Evolutionary conservation across 1,140 invertebrate species (phyloP), one percentile per base, ranked within the genome.

Genomic region (Diorhabda carinulata): DNA sequence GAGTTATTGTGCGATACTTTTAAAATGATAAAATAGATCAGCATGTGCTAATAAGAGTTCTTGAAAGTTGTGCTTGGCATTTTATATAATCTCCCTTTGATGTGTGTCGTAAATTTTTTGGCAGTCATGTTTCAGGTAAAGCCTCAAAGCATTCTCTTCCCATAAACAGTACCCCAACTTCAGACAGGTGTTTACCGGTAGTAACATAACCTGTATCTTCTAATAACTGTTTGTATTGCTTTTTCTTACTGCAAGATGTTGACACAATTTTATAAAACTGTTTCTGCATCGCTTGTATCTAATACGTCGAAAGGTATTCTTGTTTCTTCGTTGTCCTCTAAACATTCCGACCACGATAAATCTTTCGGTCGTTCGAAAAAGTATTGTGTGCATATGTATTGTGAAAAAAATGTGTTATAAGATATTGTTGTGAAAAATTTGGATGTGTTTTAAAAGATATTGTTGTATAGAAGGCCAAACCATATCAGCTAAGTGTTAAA

Each of bases 141-240:
- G 92, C 91, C 81, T 96, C 95, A 81, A 95, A 98, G 78, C 96
- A 97, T 80, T 98, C 95, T 43, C 96, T 87, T 0, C 96, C 96
- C 89, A 97, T 93, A 79, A 98, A 96, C 56, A 97, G 85, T 5
- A 98, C 94, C 72, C 94, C 86, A 45, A 98, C 93, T 83, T 99
- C 96, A 3, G 91, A 90, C 66, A 98, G 83, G 74, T 91, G 89
- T 83, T 98, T 97, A 4, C 96, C 97, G 6, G 96, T 95, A 8
- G 92, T 93, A 25, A 98, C 94, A 80, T 96, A 97, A 0, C 94
- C 93, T 3, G 95, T 97, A 81, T 98, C 95, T 80, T 97, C 94
- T 67, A 99, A 84, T 43, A 98, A 84, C 78, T 93, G 90, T 78
- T 96, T 96, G 83, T 98, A 98, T 80, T 97, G 93, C 77, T 95